A percentile compares a stretch with the other conserved stretches of the same genome.
Conservation (phyloP, 2,113 vertebrate species). For the Calyptommatus sinebrachiatus region DNA sequence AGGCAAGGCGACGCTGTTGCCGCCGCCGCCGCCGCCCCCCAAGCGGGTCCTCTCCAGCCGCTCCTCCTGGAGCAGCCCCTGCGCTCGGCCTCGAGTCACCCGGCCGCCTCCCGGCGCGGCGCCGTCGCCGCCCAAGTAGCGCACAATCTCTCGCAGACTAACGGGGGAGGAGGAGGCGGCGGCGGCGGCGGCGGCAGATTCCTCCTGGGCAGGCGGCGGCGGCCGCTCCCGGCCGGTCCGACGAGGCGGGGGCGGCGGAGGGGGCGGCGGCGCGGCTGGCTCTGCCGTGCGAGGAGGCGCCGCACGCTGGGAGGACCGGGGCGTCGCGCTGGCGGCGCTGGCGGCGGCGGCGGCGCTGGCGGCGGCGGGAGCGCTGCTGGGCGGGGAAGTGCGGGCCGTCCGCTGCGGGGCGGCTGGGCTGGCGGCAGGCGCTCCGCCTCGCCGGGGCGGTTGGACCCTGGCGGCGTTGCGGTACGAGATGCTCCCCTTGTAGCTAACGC, state of each 20-base stretch:
- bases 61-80: slow-evolving; percentile 79
- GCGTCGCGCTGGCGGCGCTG: slow-evolving; percentile 63
- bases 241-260: slow-evolving; percentile 61
- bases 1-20: slow-evolving; percentile 76
- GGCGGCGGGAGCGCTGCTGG: slow-evolving; percentile 68
- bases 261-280: slow-evolving; percentile 63
- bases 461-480: slow-evolving; percentile 89
- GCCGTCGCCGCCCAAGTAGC: slow-evolving; percentile 69
- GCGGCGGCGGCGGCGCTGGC: slow-evolving; percentile 64
- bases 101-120: slow-evolving; percentile 53
- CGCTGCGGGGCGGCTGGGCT: slow-evolving; percentile 62
- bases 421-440: slow-evolving; percentile 63
- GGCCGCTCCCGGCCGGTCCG: slow-evolving; percentile 73
- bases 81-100: slow-evolving; percentile 80
- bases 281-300: slow-evolving; percentile 68
- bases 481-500: slow-evolving; percentile 92
- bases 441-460: slow-evolving; percentile 81
- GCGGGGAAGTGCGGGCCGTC: slow-evolving; percentile 35
- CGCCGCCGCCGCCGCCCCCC: slow-evolving; percentile 17
- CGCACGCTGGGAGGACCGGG: slow-evolving; percentile 68
- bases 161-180: slow-evolving; percentile 47
- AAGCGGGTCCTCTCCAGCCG: slow-evolving; percentile 80
- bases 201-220: slow-evolving; percentile 72
- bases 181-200: slow-evolving; percentile 49
- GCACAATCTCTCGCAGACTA: slow-evolving; percentile 60